phyloP scores from a whole-genome alignment of 1,140 invertebrate species.

The Tetraneura akinire region DNA sequence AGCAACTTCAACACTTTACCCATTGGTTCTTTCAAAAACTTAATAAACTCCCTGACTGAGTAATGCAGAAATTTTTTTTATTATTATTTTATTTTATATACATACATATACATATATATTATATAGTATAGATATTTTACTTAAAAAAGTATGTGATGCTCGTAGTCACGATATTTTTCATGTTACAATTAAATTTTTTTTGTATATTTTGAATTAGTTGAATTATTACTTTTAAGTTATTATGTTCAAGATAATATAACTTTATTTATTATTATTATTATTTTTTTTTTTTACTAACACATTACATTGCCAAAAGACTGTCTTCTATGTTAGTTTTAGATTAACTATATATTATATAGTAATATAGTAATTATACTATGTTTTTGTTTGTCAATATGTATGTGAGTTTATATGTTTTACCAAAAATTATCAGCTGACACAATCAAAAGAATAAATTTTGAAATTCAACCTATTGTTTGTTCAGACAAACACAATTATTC shows the following conservation, averaged over 20 bases:
- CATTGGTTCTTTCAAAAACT: constrained; percentile 92
- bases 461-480: constrained; percentile 18
- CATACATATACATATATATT: constrained; percentile 22
- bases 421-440: constrained; percentile 24
- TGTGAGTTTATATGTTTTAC: constrained; percentile 35
- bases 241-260: constrained; percentile 17
- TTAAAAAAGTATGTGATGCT: background rate
- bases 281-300: constrained; percentile 51
- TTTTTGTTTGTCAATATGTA: constrained; percentile 30
- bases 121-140: constrained; percentile 9
- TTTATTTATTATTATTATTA: too few relatives aligned
- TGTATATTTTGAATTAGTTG: constrained; percentile 46
- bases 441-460: constrained; percentile 44
- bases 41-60: constrained; percentile 63
- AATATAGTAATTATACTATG: constrained; percentile 31
- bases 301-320: constrained; percentile 51
- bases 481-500: background rate
- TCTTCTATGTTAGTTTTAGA: constrained; percentile 49
- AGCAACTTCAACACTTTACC: constrained; percentile 85
- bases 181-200: constrained; percentile 42
- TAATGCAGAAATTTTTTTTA: background rate
- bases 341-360: constrained; percentile 11
- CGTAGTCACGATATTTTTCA: constrained; percentile 19
- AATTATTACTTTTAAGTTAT: constrained; percentile 35
- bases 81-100: constrained; percentile 6